phyloP scores from a whole-genome alignment of 2,113 vertebrate species.

The Leuciscus idus region DNA sequence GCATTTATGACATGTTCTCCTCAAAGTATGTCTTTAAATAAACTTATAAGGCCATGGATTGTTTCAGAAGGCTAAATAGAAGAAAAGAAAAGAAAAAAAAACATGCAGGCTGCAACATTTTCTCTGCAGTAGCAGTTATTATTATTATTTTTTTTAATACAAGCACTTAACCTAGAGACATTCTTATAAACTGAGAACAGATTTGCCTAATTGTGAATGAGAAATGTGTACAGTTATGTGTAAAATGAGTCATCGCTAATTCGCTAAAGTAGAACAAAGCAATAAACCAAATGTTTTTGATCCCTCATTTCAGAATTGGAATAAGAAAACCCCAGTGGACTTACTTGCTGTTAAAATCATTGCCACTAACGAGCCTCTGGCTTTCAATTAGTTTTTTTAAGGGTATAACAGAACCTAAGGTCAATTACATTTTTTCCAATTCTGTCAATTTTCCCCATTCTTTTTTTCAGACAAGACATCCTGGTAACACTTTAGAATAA shows the following conservation, averaged over 20 bases:
- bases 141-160: constrained; percentile 19
- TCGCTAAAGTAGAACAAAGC: constrained; percentile 47
- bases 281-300: constrained; percentile 47
- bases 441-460: constrained; percentile 3
- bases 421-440: constrained; percentile 53
- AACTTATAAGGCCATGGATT: not conserved
- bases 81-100: not conserved
- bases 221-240: constrained; percentile 52
- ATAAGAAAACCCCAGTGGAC: constrained; percentile 42
- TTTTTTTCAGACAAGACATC: constrained; percentile 10
- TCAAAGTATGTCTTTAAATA: not conserved
- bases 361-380: constrained; percentile 34
- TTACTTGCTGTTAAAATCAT: constrained; percentile 49
- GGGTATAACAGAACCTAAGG: constrained; percentile 46
- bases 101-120: not conserved
- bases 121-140: not conserved
- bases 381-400: constrained; percentile 39
- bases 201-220: constrained; percentile 52
- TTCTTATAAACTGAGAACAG: constrained; percentile 37
- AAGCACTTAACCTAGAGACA: constrained; percentile 51
- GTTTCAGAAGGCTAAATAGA: not conserved
- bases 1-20: not conserved
- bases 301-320: constrained; percentile 1
- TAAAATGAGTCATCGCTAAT: constrained; percentile 56
- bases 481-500: too few relatives aligned